Base-by-base conservation (phyloP, 2,888 invertebrate genomes). In the Oscheius sp. region DNA sequence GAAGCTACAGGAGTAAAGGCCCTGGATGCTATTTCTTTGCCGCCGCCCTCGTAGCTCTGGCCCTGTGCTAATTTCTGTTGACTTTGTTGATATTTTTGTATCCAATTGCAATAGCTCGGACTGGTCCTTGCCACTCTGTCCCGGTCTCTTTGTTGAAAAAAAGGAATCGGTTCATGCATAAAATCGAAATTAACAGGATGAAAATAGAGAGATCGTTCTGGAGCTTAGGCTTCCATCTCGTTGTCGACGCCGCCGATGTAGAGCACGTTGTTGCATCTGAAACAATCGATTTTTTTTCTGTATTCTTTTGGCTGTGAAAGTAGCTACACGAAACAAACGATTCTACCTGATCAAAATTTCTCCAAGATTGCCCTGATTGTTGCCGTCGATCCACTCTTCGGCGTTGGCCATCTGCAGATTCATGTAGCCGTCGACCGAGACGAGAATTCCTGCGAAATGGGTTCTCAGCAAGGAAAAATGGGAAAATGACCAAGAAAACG, bases 401-500 rank as follows among this genome's bases (percentile, higher is more conserved):
- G 98, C 95, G 90, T 97, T 97, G 0, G 97, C 98, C 77, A 99
- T 91, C 91, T 99, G 90, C 83, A 99, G 91, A 90, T 99, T 99
- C 99, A 99, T 99, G 89, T 99, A 99, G 7, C 96, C 95, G 91
- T 99, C 99, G 1, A 96, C 96, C 2, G 98, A 97, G 0, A 99
- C 97, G 50, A 99, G 91, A 85, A 95, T 94, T 13, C 99, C 99
- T 87, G 58, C 1, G 62, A 47, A 51, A 62, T 13, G 2, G 10
- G 29, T 5, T 42, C 7, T 42, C 0, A 0, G 7, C 42, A 47
- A 60, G 37, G 1, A 60, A 60, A 60, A 60, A 53, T 29, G 53
- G 32, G 7, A 58, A 1, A 21, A 62, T 37, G n/a, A 48, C 10
- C 21, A 21, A 21, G 2, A 68, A 51, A 37, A 35, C 53, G n/a